Conservation (phyloP, 2,797 vertebrate genomes). For the Cuculus canorus region DNA sequence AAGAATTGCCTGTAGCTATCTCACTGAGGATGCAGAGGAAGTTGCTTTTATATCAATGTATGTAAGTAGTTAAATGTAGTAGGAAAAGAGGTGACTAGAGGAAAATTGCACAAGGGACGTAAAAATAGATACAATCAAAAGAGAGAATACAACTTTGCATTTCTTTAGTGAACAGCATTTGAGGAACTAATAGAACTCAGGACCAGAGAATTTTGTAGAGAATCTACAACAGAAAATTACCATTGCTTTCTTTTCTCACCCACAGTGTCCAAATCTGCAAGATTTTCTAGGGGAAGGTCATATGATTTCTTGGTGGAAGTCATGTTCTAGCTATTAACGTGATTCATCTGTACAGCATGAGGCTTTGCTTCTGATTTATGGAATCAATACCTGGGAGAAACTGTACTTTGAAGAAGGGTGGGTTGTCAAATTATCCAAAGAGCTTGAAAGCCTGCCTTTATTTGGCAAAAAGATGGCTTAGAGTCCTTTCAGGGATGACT, state of each 20-base stretch:
- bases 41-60: neutral
- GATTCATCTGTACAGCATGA: neutral
- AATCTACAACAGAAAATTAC: slow-evolving; percentile 4
- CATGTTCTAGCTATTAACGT: neutral
- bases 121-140: slow-evolving; percentile 1
- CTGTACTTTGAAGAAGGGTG: neutral
- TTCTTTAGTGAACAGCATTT: neutral
- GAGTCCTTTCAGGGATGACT: neutral
- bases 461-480: neutral
- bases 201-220: neutral
- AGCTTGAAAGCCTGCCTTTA: neutral
- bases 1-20: neutral
- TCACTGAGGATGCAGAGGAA: neutral
- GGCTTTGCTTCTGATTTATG: neutral
- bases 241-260: neutral
- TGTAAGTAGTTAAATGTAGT: neutral
- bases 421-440: neutral
- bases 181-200: neutral
- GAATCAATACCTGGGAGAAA: neutral
- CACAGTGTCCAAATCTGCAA: neutral
- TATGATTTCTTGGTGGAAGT: neutral
- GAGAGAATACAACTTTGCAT: neutral
- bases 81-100: neutral
- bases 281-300: neutral
- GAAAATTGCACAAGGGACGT: neutral